phyloP scores from a whole-genome alignment of 2,797 vertebrate species.

The Gastrophryne carolinensis region DNA sequence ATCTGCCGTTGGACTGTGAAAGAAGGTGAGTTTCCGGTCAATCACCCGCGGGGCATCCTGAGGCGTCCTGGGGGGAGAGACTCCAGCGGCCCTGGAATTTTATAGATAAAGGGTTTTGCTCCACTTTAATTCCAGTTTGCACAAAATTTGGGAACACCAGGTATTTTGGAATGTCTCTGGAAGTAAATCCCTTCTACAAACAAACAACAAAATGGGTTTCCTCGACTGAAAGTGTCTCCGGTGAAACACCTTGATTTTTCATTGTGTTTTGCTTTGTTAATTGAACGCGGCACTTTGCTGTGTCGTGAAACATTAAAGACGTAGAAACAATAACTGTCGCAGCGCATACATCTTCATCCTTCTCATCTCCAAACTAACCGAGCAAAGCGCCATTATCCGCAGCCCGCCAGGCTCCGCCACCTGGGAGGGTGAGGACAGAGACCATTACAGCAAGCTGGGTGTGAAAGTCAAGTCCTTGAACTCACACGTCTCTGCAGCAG shows the following conservation, averaged over 20 bases:
- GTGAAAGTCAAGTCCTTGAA: conserved; percentile 30
- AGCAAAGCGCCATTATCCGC: conserved; percentile 76
- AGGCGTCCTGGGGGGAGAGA: too few species aligned
- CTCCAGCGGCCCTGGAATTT: too few species aligned
- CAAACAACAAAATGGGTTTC: too few species aligned
- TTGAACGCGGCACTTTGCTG: conserved; percentile 68
- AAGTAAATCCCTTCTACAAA: too few species aligned
- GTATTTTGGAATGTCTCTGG: too few species aligned
- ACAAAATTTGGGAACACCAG: too few species aligned
- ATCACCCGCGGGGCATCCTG: too few species aligned
- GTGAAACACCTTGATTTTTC: not conserved
- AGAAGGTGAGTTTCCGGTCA: too few species aligned
- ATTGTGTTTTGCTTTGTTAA: conserved; percentile 45
- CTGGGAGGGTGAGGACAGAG: conserved; percentile 57
- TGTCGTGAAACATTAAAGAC: conserved; percentile 62
- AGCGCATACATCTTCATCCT: conserved; percentile 72
- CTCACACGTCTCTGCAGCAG: not conserved
- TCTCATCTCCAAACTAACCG: conserved; percentile 75
- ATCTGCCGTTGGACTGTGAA: too few species aligned
- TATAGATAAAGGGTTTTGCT: too few species aligned
- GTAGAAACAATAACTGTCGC: conserved; percentile 64
- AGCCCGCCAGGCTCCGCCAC: conserved; percentile 57
- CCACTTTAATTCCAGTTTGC: too few species aligned
- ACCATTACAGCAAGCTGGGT: conserved; percentile 44
- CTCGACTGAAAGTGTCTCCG: not conserved